phyloP scores from a whole-genome alignment of 2,888 invertebrate species.

The Sturmia bella region DNA sequence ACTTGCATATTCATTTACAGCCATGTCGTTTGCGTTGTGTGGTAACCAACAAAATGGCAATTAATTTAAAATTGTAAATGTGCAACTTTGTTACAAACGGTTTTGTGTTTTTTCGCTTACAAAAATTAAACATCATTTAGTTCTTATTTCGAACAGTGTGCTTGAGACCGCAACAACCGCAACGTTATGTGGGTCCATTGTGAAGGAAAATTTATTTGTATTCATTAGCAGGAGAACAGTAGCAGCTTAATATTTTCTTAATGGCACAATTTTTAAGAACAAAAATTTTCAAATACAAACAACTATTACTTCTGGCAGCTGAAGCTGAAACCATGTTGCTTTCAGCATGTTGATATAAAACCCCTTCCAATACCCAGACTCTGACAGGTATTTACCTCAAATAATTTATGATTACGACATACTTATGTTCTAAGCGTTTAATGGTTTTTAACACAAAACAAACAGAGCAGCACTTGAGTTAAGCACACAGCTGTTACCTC shows the following conservation, averaged over 20 bases:
- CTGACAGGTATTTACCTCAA: constrained; percentile 1
- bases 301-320: too few relatives aligned
- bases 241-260: background rate
- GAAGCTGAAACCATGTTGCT: too few relatives aligned
- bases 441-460: background rate
- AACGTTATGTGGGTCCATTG: constrained; percentile 29
- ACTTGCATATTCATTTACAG: background rate
- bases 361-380: background rate
- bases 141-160: background rate
- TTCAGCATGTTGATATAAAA: too few relatives aligned
- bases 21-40: constrained; percentile 50
- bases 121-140: constrained; percentile 60
- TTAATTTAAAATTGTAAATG: constrained; percentile 69
- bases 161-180: constrained; percentile 54
- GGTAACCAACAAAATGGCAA: constrained; percentile 64
- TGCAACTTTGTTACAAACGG: constrained; percentile 49
- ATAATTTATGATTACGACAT: constrained; percentile 1
- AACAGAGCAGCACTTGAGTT: constrained; percentile 7
- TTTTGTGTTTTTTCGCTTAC: constrained; percentile 21
- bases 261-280: too few relatives aligned
- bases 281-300: too few relatives aligned
- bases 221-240: background rate
- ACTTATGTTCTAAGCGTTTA: background rate
- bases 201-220: constrained; percentile 23
- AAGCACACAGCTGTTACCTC: background rate